phyloP scores from a whole-genome alignment of 1,140 invertebrate genomes.

The Formica exsecta region DNA sequence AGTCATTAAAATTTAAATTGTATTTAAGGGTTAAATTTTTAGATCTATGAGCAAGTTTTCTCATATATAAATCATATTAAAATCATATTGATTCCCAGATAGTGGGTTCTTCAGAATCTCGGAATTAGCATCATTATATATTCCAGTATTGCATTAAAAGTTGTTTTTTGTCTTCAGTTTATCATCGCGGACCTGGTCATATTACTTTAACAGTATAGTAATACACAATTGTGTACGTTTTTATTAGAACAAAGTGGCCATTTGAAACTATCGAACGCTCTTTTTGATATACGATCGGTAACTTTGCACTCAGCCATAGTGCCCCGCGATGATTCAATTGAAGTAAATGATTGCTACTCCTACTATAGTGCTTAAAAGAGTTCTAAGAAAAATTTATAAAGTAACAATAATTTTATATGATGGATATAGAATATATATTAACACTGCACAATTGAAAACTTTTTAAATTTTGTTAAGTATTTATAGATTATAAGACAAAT shows the following conservation, averaged over 20 bases:
- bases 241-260: conserved; percentile 6
- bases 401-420: conserved; percentile 1
- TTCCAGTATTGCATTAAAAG: not conserved
- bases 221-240: conserved; percentile 20
- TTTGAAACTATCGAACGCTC: conserved; percentile 30
- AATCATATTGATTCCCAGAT: not conserved
- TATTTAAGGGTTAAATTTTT: not conserved
- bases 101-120: not conserved
- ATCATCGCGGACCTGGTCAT: not conserved
- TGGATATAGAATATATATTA: not conserved
- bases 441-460: not conserved
- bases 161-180: not conserved
- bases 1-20: not conserved
- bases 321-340: conserved; percentile 32
- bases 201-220: not conserved
- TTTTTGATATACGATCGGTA: conserved; percentile 37
- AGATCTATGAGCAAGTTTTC: not conserved
- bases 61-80: not conserved
- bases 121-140: not conserved
- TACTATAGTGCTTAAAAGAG: not conserved
- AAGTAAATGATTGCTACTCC: conserved; percentile 26
- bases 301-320: conserved; percentile 40
- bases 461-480: not conserved
- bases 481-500: not conserved
- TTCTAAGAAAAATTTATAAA: not conserved